Evolutionary conservation across 2,888 invertebrate species (phyloP).

Genomic region (Phragmatobia fuliginosa): DNA sequence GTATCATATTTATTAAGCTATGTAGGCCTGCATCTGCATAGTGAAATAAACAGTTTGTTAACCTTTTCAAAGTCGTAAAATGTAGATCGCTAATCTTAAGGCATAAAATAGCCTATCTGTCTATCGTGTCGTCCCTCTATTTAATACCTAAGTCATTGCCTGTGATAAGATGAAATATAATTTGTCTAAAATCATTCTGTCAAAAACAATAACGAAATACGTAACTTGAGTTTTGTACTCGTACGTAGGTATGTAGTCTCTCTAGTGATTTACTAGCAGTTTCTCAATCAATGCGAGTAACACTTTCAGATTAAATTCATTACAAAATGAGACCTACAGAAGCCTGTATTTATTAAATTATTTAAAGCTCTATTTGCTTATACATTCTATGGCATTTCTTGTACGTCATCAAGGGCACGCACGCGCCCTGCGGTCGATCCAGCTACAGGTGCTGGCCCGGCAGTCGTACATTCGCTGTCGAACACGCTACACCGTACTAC

Average conservation of each 20-base stretch:
- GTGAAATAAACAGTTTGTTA: too few relatives aligned
- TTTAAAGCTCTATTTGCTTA: slow-evolving; percentile 41
- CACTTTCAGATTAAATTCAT: neutral
- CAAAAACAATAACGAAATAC: too few relatives aligned
- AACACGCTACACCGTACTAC: slow-evolving; percentile 53
- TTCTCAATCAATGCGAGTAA: neutral
- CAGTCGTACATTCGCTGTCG: slow-evolving; percentile 73
- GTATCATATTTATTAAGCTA: too few relatives aligned
- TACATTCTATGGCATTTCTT: slow-evolving; percentile 61
- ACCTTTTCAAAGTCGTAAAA: too few relatives aligned
- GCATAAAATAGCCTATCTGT: too few relatives aligned
- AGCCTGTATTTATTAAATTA: slow-evolving; percentile 31
- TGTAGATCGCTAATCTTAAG: too few relatives aligned
- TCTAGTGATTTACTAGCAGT: neutral
- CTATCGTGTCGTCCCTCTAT: too few relatives aligned
- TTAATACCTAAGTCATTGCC: too few relatives aligned
- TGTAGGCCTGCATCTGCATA: too few relatives aligned
- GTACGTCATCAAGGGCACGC: slow-evolving; percentile 84
- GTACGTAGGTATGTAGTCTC: too few relatives aligned
- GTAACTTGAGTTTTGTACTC: neutral
- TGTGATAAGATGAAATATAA: too few relatives aligned
- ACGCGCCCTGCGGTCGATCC: slow-evolving; percentile 84
- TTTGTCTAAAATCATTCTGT: too few relatives aligned
- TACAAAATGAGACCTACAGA: neutral
- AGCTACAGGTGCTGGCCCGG: slow-evolving; percentile 84